A percentile compares a stretch with the other conserved stretches of the same genome.
Evolutionary conservation across 2,888 invertebrate species (phyloP).

Genomic region (Erpobdella octoculata): DNA sequence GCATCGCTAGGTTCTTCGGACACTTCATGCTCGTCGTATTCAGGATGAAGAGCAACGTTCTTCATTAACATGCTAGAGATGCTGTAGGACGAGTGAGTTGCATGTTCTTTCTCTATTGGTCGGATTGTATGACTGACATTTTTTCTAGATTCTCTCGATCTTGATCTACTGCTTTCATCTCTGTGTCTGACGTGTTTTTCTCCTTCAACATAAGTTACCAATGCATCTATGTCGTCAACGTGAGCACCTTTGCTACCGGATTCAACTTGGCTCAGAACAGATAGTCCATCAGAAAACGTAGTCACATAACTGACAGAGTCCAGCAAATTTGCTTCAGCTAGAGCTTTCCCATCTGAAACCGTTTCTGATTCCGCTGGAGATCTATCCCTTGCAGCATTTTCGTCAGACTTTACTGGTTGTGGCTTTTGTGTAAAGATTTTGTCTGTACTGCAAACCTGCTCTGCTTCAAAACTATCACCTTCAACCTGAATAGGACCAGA

Average conservation of each 20-base stretch:
- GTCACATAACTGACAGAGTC: not conserved
- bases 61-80: not conserved
- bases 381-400: too few relatives aligned
- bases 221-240: not conserved
- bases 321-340: not conserved
- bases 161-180: not conserved
- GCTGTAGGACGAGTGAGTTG: not conserved
- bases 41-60: not conserved
- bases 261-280: not conserved
- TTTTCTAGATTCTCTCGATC: conserved; percentile 3
- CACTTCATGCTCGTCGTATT: not conserved
- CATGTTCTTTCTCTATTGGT: not conserved
- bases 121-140: not conserved
- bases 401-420: too few relatives aligned
- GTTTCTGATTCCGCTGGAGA: not conserved
- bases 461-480: too few relatives aligned
- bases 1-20: not conserved
- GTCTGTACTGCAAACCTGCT: too few relatives aligned
- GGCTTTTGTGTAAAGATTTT: too few relatives aligned
- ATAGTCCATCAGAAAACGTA: not conserved
- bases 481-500: too few relatives aligned
- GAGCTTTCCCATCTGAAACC: too few relatives aligned
- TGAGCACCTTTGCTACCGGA: not conserved
- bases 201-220: conserved; percentile 15
- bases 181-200: not conserved